Evolutionary conservation across 2,888 invertebrate genomes (phyloP).

Genomic region (Pyrgus malvae): DNA sequence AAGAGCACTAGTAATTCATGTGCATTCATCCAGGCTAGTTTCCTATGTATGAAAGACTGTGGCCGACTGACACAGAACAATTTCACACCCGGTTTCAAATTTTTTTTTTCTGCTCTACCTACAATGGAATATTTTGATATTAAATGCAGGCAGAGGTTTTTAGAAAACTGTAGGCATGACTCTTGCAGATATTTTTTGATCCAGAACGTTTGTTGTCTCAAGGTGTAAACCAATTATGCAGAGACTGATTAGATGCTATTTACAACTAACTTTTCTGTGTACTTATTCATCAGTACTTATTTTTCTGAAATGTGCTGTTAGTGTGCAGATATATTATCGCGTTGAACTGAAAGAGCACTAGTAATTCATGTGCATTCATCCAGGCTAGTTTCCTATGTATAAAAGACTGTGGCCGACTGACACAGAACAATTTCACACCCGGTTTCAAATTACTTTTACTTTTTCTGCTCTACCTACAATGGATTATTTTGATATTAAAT

Average conservation of each 20-base stretch:
- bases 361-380: conserved; percentile 3
- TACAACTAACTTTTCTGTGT: too few species aligned
- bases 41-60: conserved; percentile 3
- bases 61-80: neutral
- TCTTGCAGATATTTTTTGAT: too few species aligned
- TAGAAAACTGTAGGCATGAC: too few species aligned
- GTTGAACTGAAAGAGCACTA: too few species aligned
- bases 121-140: conserved; percentile 1
- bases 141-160: neutral
- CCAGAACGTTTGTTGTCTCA: too few species aligned
- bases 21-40: conserved; percentile 4
- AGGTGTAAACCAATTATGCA: too few species aligned
- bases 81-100: neutral
- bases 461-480: neutral
- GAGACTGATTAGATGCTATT: too few species aligned
- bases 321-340: too few species aligned
- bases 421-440: neutral
- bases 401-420: neutral
- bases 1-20: conserved; percentile 6
- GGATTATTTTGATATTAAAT: conserved; percentile 3
- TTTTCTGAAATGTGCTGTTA: too few species aligned
- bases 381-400: conserved; percentile 11
- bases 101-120: neutral
- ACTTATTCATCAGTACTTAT: too few species aligned
- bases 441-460: neutral